phyloP scores from a whole-genome alignment of 2,797 vertebrate genomes.

The Pteropus rufus region DNA sequence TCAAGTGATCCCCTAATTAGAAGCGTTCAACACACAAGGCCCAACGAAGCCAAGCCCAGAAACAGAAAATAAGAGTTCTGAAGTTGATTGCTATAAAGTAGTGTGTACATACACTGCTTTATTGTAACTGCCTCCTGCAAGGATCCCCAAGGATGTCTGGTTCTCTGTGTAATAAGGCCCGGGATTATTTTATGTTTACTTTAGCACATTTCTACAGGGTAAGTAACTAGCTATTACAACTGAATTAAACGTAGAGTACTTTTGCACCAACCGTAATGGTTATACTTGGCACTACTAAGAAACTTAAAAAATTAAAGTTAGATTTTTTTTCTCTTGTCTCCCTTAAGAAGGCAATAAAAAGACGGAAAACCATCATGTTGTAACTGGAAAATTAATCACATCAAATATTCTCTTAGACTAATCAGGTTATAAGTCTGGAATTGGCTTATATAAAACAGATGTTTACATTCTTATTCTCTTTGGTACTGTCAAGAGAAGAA shows the following conservation, averaged over 20 bases:
- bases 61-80: background rate
- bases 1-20: background rate
- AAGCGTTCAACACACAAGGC: background rate
- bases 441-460: constrained; percentile 85
- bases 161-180: background rate
- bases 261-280: constrained; percentile 27
- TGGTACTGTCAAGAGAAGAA: constrained; percentile 80
- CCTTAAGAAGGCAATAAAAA: constrained; percentile 72
- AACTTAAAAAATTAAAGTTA: background rate
- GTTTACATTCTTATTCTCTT: constrained; percentile 83
- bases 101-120: background rate
- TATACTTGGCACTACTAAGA: background rate
- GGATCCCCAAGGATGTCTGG: background rate
- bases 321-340: constrained; percentile 63
- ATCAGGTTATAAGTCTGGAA: constrained; percentile 83
- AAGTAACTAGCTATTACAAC: constrained; percentile 13
- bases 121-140: background rate
- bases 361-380: constrained; percentile 56
- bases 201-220: constrained; percentile 26
- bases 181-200: background rate
- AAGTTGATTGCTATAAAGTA: background rate
- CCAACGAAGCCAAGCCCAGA: background rate
- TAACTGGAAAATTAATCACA: constrained; percentile 83
- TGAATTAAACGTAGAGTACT: constrained; percentile 12
- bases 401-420: constrained; percentile 79